phyloP scores from a whole-genome alignment of 2,797 vertebrate species.

The Leuciscus waleckii region DNA sequence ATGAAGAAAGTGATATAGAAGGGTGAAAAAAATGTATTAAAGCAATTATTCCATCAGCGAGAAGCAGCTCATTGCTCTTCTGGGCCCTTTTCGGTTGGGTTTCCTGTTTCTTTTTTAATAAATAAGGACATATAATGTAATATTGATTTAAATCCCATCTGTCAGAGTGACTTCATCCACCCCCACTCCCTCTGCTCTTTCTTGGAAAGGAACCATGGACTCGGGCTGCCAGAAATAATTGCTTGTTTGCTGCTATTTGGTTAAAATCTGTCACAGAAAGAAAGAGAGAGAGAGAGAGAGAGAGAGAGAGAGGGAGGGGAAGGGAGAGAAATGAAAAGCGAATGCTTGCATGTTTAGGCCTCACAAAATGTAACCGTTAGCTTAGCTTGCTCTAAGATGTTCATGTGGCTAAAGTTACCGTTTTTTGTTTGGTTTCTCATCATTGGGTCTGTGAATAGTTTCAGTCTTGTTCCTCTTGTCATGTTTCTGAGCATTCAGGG shows the following conservation, averaged over 20 bases:
- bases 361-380: conserved; percentile 31
- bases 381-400: conserved; percentile 1
- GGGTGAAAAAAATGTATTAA: conserved; percentile 71
- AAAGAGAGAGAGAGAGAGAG: conserved; percentile 57
- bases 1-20: conserved; percentile 73
- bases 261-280: conserved; percentile 77
- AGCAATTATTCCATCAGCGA: conserved; percentile 77
- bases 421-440: conserved; percentile 24
- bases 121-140: conserved; percentile 79
- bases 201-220: conserved; percentile 73
- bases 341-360: conserved; percentile 39
- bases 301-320: conserved; percentile 59
- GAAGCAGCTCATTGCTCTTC: conserved; percentile 70
- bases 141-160: conserved; percentile 85
- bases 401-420: conserved; percentile 29
- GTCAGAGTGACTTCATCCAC: conserved; percentile 81
- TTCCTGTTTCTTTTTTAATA: conserved; percentile 70
- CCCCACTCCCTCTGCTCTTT: conserved; percentile 68
- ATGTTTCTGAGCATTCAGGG: background rate
- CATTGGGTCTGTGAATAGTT: conserved; percentile 17
- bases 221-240: conserved; percentile 81
- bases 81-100: conserved; percentile 66
- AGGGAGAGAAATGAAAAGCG: conserved; percentile 30
- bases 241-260: conserved; percentile 84
- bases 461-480: conserved; percentile 3